Base-by-base conservation (phyloP, 2,113 vertebrate genomes). In the Peromyscus polionotus region DNA sequence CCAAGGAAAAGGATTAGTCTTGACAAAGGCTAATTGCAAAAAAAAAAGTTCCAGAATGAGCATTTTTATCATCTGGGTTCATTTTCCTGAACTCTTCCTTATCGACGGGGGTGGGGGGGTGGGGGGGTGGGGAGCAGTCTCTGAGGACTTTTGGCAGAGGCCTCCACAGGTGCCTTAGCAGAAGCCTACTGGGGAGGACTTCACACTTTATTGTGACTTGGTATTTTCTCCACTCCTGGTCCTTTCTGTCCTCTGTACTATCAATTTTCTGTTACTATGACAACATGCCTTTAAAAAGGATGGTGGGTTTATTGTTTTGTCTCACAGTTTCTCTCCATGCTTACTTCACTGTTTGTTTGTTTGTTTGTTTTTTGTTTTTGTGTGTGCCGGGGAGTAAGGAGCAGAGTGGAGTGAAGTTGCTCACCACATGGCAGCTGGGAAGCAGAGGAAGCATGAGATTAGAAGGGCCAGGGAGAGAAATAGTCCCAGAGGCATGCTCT, bases 11-110 rank as follows among this genome's bases (percentile, higher is more conserved):
- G 67, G 36, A 57, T 57, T 79, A 79, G 70, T 51, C 36, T 93
- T 86, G 70, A 76, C 57, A 91, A 76, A 91, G 51, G 51, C 88
- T 85, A 73, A 91, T 39, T 85, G 13, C 39, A 80, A 67, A 65
- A 89, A 42, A 42, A 72, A 79, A 67, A n/a, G 51, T 85, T 88
- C 33, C 19, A 91, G 88, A 19, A 88, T 22, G 51, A 84, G 54
- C 19, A 54, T n/a, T 45, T 84, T 48, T 61, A 67, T 73, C 12
- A 16, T 61, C 11, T 51, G 26, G 42, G 7, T 65, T 84, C 75
- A 42, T n/a, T 36, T 76, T 42, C 65, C 51, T 48, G 31, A 73
- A 51, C 4, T 48, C 19, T n/a, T 48, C 24, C 42, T 76, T 42
- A 22, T 13, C 4, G 39, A 36, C 5, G 6, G 61, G 75, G 13